Conservation (phyloP, 1,140 invertebrate species). For the Portunus trituberculatus region DNA sequence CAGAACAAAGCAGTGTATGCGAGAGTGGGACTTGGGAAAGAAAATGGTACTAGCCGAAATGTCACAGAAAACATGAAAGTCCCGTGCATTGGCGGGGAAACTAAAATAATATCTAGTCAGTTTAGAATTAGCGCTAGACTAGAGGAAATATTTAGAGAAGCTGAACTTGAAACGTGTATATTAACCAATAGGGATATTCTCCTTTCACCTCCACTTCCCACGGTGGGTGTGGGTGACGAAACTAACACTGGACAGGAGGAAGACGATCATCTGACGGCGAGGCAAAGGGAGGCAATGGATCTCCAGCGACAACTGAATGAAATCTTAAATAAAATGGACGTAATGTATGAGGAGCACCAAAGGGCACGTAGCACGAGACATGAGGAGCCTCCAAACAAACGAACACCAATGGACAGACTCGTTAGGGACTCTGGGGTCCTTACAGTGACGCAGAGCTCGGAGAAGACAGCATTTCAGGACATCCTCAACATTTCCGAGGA, state of each 20-base stretch:
- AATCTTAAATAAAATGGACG: slow-evolving; percentile 43
- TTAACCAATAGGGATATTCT: neutral
- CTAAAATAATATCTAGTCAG: slow-evolving; percentile 9
- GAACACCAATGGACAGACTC: neutral
- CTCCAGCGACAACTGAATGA: slow-evolving; percentile 45
- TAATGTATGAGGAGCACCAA: slow-evolving; percentile 60
- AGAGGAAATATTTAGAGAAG: slow-evolving; percentile 60
- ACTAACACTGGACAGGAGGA: neutral
- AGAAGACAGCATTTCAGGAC: slow-evolving; percentile 40
- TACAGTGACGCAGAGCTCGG: neutral
- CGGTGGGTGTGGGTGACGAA: neutral
- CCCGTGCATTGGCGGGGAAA: neutral
- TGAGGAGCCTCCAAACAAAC: neutral
- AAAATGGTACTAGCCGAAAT: neutral
- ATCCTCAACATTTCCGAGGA: slow-evolving; percentile 69
- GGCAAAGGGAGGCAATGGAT: neutral
- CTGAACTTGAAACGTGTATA: neutral
- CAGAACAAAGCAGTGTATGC: neutral
- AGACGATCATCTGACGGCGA: neutral
- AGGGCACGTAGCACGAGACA: neutral
- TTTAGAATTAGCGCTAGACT: slow-evolving; percentile 53
- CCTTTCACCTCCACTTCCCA: neutral
- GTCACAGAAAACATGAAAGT: slow-evolving; percentile 45
- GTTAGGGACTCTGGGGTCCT: too few relatives aligned
- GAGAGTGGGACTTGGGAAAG: neutral